Base-by-base conservation (phyloP, 2,113 vertebrate genomes). In the Xenopus laevis region DNA sequence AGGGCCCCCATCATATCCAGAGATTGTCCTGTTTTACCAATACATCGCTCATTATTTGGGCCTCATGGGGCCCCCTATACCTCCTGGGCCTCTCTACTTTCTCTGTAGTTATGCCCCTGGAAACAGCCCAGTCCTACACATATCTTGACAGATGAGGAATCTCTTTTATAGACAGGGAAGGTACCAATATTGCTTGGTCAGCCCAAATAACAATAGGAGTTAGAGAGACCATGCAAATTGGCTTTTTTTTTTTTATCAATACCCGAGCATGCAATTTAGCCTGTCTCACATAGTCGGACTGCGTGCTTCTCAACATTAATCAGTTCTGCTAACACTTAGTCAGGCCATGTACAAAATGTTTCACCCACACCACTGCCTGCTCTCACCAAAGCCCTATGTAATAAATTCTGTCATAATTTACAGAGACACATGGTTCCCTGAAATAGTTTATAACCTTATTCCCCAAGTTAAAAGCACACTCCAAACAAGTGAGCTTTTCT, bases 241-340 rank as follows among this genome's bases (percentile, higher is more conserved):
- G n/a, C 23, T 27, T 27, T 27, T 27, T 27, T n/a, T 7, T 55
- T 13, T 7, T 2, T 55, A 9, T 1, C 53, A 55, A 7, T 60
- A 60, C 7, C 47, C 13, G 58, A 18, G 18, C 18, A 18, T 1
- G 16, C 8, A 16, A 57, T 8, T 9, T 16, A 18, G 55, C 17
- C 16, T 7, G 55, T 58, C 18, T 60, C 11, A 64, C 50, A 15
- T 13, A 47, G 52, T 11, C 13, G 40, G 44, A 50, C 21, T 67
- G 64, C 60, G n/a, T 27, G 47, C 64, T 13, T 45, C 71, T 50
- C 58, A 16, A 59, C 72, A 74, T 74, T 30, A 74, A 74, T 73
- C 71, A 74, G 72, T 46, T 60, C 72, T 67, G 64, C 72, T 67
- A 74, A 74, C 72, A 74, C 72, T 74, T 74, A 74, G 55, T 65